Evolutionary conservation across 2,113 vertebrate species (phyloP).

Genomic region (Heterotis niloticus): DNA sequence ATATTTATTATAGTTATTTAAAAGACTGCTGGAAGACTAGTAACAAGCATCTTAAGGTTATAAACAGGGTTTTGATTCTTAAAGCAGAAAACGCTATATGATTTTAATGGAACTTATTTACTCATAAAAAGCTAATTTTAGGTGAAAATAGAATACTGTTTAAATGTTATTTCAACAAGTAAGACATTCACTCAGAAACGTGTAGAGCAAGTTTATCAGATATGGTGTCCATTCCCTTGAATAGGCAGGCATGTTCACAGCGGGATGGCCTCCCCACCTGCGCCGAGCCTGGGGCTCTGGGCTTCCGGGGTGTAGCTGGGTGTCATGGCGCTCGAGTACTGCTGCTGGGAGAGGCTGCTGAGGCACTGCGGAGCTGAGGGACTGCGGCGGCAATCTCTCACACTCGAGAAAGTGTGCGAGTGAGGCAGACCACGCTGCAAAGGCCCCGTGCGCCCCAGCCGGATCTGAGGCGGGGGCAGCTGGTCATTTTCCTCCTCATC

Average conservation of each 20-base stretch:
- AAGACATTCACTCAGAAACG: too few species aligned
- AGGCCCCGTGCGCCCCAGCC: constrained; percentile 71
- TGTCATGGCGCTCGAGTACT: constrained; percentile 62
- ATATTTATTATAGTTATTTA: too few species aligned
- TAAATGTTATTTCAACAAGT: too few species aligned
- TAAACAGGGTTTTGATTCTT: too few species aligned
- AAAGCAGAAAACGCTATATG: too few species aligned
- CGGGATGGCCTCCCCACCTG: constrained; percentile 65
- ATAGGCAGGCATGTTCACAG: neutral
- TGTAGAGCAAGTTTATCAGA: neutral
- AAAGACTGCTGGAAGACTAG: too few species aligned
- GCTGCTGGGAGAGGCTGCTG: constrained; percentile 70
- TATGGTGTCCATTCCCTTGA: neutral
- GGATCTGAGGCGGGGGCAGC: constrained; percentile 77
- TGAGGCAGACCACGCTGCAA: constrained; percentile 77
- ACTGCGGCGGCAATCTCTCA: constrained; percentile 79
- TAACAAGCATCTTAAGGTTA: too few species aligned
- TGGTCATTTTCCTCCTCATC: constrained; percentile 79
- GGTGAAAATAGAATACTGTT: too few species aligned
- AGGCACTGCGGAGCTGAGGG: constrained; percentile 65
- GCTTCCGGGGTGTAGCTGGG: constrained; percentile 68
- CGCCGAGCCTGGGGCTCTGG: constrained; percentile 68
- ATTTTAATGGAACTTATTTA: too few species aligned
- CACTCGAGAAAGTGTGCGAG: constrained; percentile 89
- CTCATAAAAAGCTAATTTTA: too few species aligned